Evolutionary conservation across 2,113 vertebrate genomes (phyloP).

Genomic region (Odontophorus gujanensis): DNA sequence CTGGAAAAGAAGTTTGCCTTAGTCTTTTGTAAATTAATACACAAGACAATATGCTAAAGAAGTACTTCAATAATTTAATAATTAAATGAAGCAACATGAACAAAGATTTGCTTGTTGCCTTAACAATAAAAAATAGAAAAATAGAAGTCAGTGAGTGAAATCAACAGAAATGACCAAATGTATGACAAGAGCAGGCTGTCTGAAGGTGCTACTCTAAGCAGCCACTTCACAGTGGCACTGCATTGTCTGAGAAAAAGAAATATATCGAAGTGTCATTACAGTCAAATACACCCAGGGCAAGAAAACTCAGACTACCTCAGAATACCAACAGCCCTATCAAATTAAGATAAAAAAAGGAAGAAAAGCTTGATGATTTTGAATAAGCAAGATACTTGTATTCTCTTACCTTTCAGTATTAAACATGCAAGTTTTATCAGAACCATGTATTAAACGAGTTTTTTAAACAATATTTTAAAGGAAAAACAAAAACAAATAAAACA

Average conservation of each 20-base stretch:
- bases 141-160: neutral
- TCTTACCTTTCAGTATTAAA: neutral
- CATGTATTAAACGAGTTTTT: neutral
- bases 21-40: neutral
- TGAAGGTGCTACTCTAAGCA: neutral
- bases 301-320: neutral
- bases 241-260: neutral
- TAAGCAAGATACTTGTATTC: neutral
- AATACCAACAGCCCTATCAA: neutral
- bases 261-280: neutral
- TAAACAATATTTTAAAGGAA: neutral
- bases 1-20: neutral
- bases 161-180: neutral
- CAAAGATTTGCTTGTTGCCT: neutral
- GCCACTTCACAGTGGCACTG: neutral
- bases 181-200: neutral
- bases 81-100: conserved; percentile 3
- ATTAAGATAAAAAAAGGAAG: neutral
- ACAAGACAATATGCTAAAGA: neutral
- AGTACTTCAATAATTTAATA: neutral
- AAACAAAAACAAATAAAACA: neutral
- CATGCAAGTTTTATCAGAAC: neutral
- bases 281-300: neutral
- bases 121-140: neutral
- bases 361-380: neutral